Base-by-base conservation (phyloP, 2,113 vertebrate species). In the Atrichornis clamosus region DNA sequence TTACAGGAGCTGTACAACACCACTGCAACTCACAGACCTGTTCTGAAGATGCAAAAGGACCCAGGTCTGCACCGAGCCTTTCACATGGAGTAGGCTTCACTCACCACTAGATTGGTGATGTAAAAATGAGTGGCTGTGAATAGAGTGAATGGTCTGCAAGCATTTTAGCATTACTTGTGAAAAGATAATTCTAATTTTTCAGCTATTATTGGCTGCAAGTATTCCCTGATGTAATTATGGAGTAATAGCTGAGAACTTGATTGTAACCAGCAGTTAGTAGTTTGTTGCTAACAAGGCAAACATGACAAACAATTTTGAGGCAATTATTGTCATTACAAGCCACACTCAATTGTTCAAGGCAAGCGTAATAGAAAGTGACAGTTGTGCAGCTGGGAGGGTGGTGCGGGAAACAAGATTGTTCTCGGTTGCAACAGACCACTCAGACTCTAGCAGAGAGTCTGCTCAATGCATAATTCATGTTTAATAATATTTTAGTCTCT, bases 271-370 rank as follows among this genome's bases (percentile, higher is more conserved):
- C 95, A 95, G 95, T 91, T 93, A 96, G 87, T 96, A 97, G 92
- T 90, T 97, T 95, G 95, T 64, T 95, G 91, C 93, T 97, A 97
- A 96, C 97, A 96, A 95, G 97, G 81, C 93, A 95, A 96, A 97
- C 97, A 97, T 70, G 95, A 95, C 89, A 97, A 97, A 97, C 90
- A 96, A 96, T 96, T 97, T 86, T 95, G 95, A 96, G 84, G 94
- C 94, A 97, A 97, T 95, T 97, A 96, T 94, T 97, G 95, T 94
- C 96, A 97, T 97, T 96, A 97, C 92, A 92, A 94, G 93, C 69
- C 94, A 95, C 84, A 94, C 89, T 96, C 90, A 82, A 88, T 93
- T 96, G 95, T 96, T 96, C 89, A 84, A 89, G 95, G 85, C 76
- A 90, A 86, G 65, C 3, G 0, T 96, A 97, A 97, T 97, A 94